Conservation (phyloP, 2,888 invertebrate genomes). For the Vannuccia rotundouncinata region DNA sequence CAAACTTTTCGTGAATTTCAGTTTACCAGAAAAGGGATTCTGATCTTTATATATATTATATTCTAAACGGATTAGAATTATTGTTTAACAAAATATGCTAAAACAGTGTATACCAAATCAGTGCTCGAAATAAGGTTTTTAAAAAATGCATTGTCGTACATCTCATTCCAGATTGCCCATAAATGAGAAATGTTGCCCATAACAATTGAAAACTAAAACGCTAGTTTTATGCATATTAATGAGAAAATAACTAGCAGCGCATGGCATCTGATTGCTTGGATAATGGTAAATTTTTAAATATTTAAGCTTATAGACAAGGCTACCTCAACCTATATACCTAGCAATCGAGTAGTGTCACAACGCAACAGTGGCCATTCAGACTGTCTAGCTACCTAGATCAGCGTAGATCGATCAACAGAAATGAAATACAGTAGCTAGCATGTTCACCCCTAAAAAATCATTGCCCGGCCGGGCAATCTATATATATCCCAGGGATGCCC, state of each 20-base stretch:
- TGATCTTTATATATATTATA: too few relatives aligned
- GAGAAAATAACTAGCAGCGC: too few relatives aligned
- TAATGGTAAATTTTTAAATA: too few relatives aligned
- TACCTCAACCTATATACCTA: neutral
- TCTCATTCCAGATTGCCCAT: constrained; percentile 24
- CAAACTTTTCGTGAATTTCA: too few relatives aligned
- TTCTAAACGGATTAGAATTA: too few relatives aligned
- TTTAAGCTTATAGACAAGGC: neutral
- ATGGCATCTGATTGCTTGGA: too few relatives aligned
- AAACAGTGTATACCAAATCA: too few relatives aligned
- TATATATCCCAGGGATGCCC: constrained; percentile 7
- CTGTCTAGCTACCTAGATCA: neutral
- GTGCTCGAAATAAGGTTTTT: constrained; percentile 20
- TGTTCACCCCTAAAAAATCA: constrained; percentile 23
- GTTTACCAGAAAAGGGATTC: too few relatives aligned
- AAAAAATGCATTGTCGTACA: neutral
- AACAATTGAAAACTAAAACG: constrained; percentile 12
- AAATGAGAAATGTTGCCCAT: constrained; percentile 24
- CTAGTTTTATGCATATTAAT: too few relatives aligned
- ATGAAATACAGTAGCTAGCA: neutral
- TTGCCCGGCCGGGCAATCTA: constrained; percentile 21
- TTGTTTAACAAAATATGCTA: too few relatives aligned
- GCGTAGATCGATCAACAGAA: neutral
- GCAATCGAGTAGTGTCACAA: neutral
- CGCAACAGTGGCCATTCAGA: neutral